Conservation (phyloP, 2,113 vertebrate genomes). For the Gymnocephalus cernua region DNA sequence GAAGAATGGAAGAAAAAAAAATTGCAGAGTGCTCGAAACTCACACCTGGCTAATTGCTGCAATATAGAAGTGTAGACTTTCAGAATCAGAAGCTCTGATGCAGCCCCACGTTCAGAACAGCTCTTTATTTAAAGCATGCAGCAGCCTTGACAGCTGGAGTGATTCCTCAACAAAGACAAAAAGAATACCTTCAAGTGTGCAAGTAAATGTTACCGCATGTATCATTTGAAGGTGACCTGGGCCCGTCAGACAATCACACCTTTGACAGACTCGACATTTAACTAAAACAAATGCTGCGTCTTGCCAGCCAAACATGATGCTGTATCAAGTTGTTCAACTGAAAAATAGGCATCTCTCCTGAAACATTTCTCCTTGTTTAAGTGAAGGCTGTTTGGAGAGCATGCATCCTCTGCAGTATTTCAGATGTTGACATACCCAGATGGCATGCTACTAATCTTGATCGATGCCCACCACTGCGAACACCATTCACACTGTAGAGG, state of each 20-base stretch:
- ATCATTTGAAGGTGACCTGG: conserved; percentile 53
- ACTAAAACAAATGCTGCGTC: conserved; percentile 52
- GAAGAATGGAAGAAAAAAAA: conserved; percentile 32
- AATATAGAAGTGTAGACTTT: conserved; percentile 43
- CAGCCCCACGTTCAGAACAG: conserved; percentile 28
- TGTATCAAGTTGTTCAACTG: conserved; percentile 33
- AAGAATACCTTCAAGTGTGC: conserved; percentile 13
- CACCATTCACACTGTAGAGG: conserved; percentile 45
- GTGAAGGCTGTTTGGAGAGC: conserved; percentile 52
- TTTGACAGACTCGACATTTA: conserved; percentile 47
- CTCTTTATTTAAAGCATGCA: conserved; percentile 28
- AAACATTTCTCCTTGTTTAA: conserved; percentile 57
- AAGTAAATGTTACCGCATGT: conserved; percentile 22
- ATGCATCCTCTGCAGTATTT: conserved; percentile 45
- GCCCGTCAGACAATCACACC: conserved; percentile 20
- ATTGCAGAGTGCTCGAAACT: conserved; percentile 26
- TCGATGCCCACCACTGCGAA: conserved; percentile 60
- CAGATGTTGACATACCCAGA: conserved; percentile 70
- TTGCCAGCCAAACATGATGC: conserved; percentile 37
- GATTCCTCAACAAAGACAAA: conserved; percentile 28
- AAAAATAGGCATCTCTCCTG: conserved; percentile 37
- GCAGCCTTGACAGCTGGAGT: conserved; percentile 35
- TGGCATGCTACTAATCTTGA: conserved; percentile 70
- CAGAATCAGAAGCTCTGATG: conserved; percentile 28
- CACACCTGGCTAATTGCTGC: conserved; percentile 61